phyloP scores from a whole-genome alignment of 2,888 invertebrate genomes.

The Nymphalis c-album region DNA sequence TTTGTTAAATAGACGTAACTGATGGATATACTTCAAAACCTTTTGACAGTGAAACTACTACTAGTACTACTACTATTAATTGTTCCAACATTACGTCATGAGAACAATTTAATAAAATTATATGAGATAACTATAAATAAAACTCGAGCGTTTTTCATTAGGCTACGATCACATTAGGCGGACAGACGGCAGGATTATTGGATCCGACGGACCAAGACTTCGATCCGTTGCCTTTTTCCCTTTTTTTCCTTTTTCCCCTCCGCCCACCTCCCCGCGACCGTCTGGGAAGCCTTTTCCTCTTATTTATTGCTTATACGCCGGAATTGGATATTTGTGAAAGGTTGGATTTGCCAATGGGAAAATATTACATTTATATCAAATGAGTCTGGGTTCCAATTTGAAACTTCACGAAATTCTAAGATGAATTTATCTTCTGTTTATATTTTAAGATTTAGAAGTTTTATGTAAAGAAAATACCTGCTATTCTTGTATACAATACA shows the following conservation, averaged over 20 bases:
- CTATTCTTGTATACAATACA: too few relatives aligned
- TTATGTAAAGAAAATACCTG: too few relatives aligned
- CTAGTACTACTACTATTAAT: too few relatives aligned
- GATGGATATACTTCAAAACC: too few relatives aligned
- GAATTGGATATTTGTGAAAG: constrained; percentile 80
- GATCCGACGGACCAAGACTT: constrained; percentile 81
- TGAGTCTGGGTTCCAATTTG: constrained; percentile 46
- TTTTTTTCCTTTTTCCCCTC: constrained; percentile 53
- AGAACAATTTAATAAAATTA: neutral
- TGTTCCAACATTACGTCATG: too few relatives aligned
- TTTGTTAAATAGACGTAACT: too few relatives aligned
- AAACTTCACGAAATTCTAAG: constrained; percentile 34
- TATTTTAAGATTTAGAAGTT: too few relatives aligned
- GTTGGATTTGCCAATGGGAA: constrained; percentile 67
- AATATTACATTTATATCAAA: constrained; percentile 57
- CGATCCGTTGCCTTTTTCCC: constrained; percentile 75
- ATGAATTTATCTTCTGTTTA: neutral
- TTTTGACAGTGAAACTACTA: too few relatives aligned
- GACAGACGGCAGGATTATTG: constrained; percentile 81
- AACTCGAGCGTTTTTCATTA: constrained; percentile 74
- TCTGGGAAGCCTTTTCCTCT: constrained; percentile 80
- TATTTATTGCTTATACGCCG: constrained; percentile 81
- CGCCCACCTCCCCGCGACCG: constrained; percentile 51
- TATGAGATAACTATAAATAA: constrained; percentile 49
- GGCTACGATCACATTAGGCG: constrained; percentile 80